Percentiles rank a stretch among this genome's conserved stretches.
phyloP scores from a whole-genome alignment of 2,888 invertebrate species.

The Neria commutata region DNA sequence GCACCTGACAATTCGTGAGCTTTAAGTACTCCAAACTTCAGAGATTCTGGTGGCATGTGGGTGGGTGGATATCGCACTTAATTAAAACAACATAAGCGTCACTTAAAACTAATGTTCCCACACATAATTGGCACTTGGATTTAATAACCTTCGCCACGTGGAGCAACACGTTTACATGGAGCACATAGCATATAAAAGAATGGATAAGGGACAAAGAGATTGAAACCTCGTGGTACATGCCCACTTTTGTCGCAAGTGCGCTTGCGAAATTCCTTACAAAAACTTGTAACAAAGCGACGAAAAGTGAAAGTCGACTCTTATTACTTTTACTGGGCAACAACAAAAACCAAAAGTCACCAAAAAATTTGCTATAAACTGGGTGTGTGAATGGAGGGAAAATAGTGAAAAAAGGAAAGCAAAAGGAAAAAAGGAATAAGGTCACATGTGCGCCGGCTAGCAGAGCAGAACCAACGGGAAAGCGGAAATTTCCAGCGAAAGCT shows the following conservation, averaged over 20 bases:
- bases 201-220: background rate
- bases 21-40: too few relatives aligned
- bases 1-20: too few relatives aligned
- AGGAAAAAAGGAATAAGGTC: background rate
- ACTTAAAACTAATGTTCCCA: slow-evolving; percentile 31
- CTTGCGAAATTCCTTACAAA: background rate
- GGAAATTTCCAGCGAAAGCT: background rate
- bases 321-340: background rate
- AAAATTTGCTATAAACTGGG: background rate
- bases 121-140: slow-evolving; percentile 52
- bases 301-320: slow-evolving; percentile 16
- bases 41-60: too few relatives aligned
- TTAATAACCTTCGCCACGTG: slow-evolving; percentile 20
- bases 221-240: too few relatives aligned
- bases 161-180: background rate
- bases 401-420: background rate
- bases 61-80: background rate
- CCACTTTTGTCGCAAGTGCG: too few relatives aligned
- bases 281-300: background rate
- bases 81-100: slow-evolving; percentile 5
- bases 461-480: too few relatives aligned
- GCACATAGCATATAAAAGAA: background rate
- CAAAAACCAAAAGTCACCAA: background rate
- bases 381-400: too few relatives aligned
- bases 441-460: background rate